Evolutionary conservation across 2,888 invertebrate species (phyloP).

Genomic region (Dicyrtomina minuta): DNA sequence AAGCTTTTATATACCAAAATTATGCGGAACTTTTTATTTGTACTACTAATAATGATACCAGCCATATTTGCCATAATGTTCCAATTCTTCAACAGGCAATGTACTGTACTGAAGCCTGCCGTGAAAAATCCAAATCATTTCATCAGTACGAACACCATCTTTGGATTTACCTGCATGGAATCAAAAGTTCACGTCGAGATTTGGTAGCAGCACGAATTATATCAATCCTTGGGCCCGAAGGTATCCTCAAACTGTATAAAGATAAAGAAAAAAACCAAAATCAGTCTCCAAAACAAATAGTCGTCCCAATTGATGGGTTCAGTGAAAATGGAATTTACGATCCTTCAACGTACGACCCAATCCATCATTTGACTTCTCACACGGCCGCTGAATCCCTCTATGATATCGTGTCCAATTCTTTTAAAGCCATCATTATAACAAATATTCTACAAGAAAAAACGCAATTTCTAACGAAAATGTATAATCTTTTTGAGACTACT

Average conservation of each 20-base stretch:
- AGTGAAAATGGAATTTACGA: constrained; percentile 38
- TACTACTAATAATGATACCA: not conserved
- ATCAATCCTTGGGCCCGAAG: constrained; percentile 40
- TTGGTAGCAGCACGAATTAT: constrained; percentile 41
- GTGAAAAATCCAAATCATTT: constrained; percentile 32
- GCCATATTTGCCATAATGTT: not conserved
- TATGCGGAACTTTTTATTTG: not conserved
- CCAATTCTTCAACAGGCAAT: constrained; percentile 45
- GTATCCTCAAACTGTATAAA: constrained; percentile 36
- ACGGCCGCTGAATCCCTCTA: constrained; percentile 18
- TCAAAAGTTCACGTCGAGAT: constrained; percentile 37
- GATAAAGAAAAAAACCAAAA: constrained; percentile 19
- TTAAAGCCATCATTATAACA: constrained; percentile 44
- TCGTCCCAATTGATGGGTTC: not conserved
- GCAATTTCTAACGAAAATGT: constrained; percentile 38
- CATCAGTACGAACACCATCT: constrained; percentile 45
- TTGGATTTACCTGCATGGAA: constrained; percentile 42
- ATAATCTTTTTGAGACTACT: not conserved
- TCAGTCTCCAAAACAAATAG: not conserved
- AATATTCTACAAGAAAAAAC: constrained; percentile 42
- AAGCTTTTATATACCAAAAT: too few relatives aligned
- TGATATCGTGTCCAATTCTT: constrained; percentile 33
- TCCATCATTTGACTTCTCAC: constrained; percentile 28
- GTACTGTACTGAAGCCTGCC: constrained; percentile 46
- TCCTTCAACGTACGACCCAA: constrained; percentile 8